Evolutionary conservation across 1,140 invertebrate genomes (phyloP).

Genomic region (Aculops lycopersici): DNA sequence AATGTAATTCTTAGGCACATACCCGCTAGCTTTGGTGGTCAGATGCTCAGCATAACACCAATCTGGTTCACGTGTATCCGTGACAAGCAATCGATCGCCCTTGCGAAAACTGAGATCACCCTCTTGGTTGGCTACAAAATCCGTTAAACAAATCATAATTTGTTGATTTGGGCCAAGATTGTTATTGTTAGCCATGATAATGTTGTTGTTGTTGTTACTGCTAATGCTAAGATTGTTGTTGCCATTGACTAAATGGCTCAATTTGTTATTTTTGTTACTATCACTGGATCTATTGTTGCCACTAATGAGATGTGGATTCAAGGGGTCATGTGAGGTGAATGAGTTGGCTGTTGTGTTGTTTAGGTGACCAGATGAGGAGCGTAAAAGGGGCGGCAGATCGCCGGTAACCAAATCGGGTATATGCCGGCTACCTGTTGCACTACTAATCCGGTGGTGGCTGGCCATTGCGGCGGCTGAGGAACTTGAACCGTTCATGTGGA

Average conservation of each 20-base stretch:
- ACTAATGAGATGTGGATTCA: too few species aligned
- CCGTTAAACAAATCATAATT: constrained; percentile 59
- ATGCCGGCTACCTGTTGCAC: not conserved
- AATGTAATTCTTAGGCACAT: constrained; percentile 74
- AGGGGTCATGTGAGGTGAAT: too few species aligned
- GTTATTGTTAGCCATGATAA: not conserved
- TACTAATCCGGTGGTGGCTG: too few species aligned
- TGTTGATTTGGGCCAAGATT: constrained; percentile 13
- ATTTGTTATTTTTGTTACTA: not conserved
- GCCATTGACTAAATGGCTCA: not conserved
- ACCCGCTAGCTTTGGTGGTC: constrained; percentile 41
- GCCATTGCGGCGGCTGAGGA: too few species aligned
- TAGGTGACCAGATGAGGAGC: too few species aligned
- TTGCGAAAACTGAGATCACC: constrained; percentile 67
- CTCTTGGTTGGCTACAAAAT: constrained; percentile 55
- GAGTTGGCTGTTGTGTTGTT: too few species aligned
- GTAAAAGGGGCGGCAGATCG: too few species aligned
- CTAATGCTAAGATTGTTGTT: not conserved
- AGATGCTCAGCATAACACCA: constrained; percentile 77
- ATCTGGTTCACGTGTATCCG: constrained; percentile 43
- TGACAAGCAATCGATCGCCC: constrained; percentile 56
- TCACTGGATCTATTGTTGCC: not conserved
- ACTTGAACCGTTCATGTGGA: too few species aligned
- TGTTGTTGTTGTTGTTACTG: not conserved
- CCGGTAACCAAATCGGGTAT: not conserved